Evolutionary conservation across 2,113 vertebrate genomes (phyloP).

Genomic region (Dunckerocampus dactyliophorus): DNA sequence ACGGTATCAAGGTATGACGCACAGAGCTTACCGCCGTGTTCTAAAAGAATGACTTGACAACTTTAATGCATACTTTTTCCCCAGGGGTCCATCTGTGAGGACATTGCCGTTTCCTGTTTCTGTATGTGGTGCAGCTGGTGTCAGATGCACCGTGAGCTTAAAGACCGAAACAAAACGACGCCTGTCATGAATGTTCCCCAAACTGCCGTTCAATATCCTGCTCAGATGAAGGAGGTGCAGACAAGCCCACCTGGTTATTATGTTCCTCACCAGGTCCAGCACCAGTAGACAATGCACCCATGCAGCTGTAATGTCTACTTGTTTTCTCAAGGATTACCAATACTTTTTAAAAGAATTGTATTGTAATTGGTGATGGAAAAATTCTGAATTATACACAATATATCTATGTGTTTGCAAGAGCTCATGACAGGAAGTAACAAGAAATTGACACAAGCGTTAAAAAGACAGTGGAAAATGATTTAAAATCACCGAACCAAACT

Average conservation of each 20-base stretch:
- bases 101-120: slow-evolving; percentile 42
- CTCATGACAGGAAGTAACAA: too few relatives aligned
- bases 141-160: slow-evolving; percentile 56
- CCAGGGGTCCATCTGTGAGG: slow-evolving; percentile 56
- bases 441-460: too few relatives aligned
- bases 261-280: neutral
- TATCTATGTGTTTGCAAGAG: too few relatives aligned
- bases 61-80: accelerated
- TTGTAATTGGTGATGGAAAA: too few relatives aligned
- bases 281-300: neutral
- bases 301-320: neutral
- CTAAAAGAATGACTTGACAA: neutral
- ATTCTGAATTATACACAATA: too few relatives aligned
- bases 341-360: too few relatives aligned
- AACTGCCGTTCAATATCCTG: slow-evolving; percentile 25
- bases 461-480: too few relatives aligned
- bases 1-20: slow-evolving; percentile 42
- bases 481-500: too few relatives aligned
- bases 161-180: neutral
- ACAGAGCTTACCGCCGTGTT: neutral
- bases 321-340: neutral
- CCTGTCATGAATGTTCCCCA: neutral
- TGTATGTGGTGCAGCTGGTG: slow-evolving; percentile 55
- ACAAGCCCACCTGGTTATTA: too few relatives aligned
- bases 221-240: neutral